Evolutionary conservation across 2,888 invertebrate species (phyloP), one percentile per base, ranked within the genome.

Genomic region (Rapana venosa): DNA sequence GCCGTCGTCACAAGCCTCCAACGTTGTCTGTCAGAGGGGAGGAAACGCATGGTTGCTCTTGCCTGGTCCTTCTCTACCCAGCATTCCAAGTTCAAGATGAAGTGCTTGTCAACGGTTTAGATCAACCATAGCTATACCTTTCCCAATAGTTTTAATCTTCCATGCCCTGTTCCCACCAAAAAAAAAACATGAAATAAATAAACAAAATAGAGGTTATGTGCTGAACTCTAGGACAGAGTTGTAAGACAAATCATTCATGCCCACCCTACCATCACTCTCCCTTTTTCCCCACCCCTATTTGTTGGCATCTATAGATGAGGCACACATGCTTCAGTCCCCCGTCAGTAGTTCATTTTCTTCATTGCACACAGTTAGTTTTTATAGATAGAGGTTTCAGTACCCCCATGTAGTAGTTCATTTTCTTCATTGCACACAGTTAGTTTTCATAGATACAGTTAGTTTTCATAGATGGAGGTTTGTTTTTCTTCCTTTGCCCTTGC

Each of bases 41-140:
- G 87, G 74, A 74, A 32, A 35, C n/a, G 56, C 74, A 74, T 56
- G 87, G 87, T 26, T 66, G 74, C 87, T 36, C 74, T 74, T 74
- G 87, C 70, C 87, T 26, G 47, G 6, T 47, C 61, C 88, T 58
- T 74, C 70, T 56, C 79, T 20, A 77, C 70, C 90, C 88, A 90
- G 87, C 91, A 91, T 91, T 91, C 91, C 91, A 90, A 88, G 89
- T 91, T 86, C 66, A 87, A 88, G 83, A 90, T 81, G 89, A 66
- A 83, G 74, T 47, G 32, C 70, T 74, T 77, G 32, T 66, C 32
- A 56, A 70, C 35, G 22, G 85, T 66, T 26, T 81, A 30, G 81
- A 22, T 74, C 36, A 85, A 61, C 85, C 85, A 89, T 36, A 32
- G 81, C 83, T 26, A 30, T 17, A 20, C 36, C 66, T 17, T n/a